Conservation (phyloP, 2,797 vertebrate species). For the Aulostomus chinensis region DNA sequence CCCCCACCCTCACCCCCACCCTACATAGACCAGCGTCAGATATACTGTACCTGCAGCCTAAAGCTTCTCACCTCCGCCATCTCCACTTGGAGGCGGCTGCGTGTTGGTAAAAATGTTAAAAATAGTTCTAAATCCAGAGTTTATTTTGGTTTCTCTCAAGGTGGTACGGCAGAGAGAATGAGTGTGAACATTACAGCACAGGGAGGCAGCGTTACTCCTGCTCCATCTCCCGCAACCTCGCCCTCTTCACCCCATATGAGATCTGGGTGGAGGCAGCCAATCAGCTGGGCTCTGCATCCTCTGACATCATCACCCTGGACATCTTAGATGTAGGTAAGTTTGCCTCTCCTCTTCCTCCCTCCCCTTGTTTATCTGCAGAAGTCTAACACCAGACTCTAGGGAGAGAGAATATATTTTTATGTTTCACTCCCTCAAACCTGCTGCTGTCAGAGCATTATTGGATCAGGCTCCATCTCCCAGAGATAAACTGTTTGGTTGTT, state of each 20-base stretch:
- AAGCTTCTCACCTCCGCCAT: too few relatives aligned
- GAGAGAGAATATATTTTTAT: conserved; percentile 46
- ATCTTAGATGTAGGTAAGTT: conserved; percentile 93
- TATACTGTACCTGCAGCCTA: too few relatives aligned
- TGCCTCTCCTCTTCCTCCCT: background rate
- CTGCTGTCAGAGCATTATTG: conserved; percentile 17
- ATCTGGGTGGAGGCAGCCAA: conserved; percentile 96
- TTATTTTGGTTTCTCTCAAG: conserved; percentile 63
- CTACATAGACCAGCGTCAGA: too few relatives aligned
- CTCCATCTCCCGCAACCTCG: conserved; percentile 90
- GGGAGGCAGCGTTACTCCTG: conserved; percentile 86
- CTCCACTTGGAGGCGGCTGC: too few relatives aligned
- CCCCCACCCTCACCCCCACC: too few relatives aligned
- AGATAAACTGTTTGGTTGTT: conserved; percentile 26
- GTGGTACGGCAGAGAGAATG: conserved; percentile 93
- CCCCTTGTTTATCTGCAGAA: conserved; percentile 31
- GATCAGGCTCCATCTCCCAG: conserved; percentile 21
- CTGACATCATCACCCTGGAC: conserved; percentile 89
- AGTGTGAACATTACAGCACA: conserved; percentile 85
- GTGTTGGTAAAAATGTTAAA: too few relatives aligned
- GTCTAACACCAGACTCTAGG: conserved; percentile 30
- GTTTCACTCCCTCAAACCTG: conserved; percentile 9
- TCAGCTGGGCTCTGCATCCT: conserved; percentile 87
- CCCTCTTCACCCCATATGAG: conserved; percentile 95
- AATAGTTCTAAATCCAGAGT: too few relatives aligned